Base-by-base conservation (phyloP, 2,888 invertebrate genomes). In the Plebejus melissa region DNA sequence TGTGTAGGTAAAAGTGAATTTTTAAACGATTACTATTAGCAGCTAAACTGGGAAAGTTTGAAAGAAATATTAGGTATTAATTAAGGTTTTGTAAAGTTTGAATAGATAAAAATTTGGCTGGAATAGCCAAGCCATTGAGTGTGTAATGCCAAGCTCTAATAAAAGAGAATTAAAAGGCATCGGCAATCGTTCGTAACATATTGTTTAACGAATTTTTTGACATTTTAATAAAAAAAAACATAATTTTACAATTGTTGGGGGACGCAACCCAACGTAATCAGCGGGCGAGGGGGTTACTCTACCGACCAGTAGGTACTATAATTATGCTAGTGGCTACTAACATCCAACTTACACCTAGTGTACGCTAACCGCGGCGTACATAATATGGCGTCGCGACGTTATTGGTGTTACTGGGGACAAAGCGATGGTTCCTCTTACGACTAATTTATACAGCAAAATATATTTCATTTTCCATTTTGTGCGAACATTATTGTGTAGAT, bases 281-380 rank as follows among this genome's bases (percentile, higher is more conserved):
- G 58, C 22, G 69, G 70, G 28, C 50, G 38, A 57, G 41, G 58
- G 58, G 28, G 22, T 76, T 76, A 75, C 41, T 88, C 90, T 91
- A 91, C 90, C 91, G 91, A 92, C 91, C 93, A 90, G 65, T 32
- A 65, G 87, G 84, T 86, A 83, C 91, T 93, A 91, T 22, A 22
- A 22, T 22, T 22, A 22, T 83, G 81, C 80, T 65, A 65, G 65
- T 65, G 65, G 65, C 65, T 60, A 81, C 91, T 91, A 93, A 93
- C 93, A 93, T 84, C 90, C 80, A 80, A 80, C 83, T 83, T 85
- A 90, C 74, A 32, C 77, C 83, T 88, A 88, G 81, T 80, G 83
- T 83, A 86, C 80, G 82, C 75, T 84, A 82, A 60, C 82, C 80
- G 82, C 79, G 41, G 41, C 7, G 6, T 41, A 80, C 80, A 81